These are phyloP conservation scores for Parotia lawesii DNA, from an alignment of 2,113 vertebrate genomes.

Conservation along the genomic window DNA sequence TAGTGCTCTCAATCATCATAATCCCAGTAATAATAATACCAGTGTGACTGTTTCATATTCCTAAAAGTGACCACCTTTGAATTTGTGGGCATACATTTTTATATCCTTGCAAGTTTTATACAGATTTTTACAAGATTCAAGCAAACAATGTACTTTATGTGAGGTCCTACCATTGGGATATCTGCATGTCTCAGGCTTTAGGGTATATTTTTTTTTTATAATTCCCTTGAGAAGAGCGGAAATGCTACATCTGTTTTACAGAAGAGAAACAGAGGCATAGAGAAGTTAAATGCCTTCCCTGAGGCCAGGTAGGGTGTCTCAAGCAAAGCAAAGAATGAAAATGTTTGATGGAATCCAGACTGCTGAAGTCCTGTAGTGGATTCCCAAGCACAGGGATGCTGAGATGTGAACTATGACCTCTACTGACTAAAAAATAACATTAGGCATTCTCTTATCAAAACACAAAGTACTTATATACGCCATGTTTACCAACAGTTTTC, in stretches of 20 bases:
- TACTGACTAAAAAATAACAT: neutral
- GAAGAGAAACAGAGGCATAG: neutral
- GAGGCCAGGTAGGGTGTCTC: neutral
- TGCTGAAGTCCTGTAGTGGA: neutral
- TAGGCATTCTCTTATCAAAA: neutral
- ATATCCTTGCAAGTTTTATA: neutral
- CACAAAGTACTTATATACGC: neutral
- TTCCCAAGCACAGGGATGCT: neutral
- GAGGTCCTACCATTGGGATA: neutral
- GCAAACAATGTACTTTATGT: neutral
- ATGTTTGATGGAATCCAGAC: neutral
- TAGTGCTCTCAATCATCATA: neutral
- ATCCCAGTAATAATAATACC: neutral
- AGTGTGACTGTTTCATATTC: neutral
- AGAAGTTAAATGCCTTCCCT: neutral
- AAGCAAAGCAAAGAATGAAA: neutral
- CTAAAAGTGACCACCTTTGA: neutral
- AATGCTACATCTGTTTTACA: neutral
- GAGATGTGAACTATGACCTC: neutral
- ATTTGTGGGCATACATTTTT: neutral
- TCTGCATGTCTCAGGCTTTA: neutral
- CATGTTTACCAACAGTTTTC: neutral
- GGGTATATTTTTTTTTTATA: neutral
- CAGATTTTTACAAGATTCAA: neutral
- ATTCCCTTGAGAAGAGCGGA: neutral